A percentile compares a stretch with the other conserved stretches of the same genome.
Evolutionary conservation across 2,888 invertebrate species (phyloP).

Genomic region (Gisinianus flammeolus): DNA sequence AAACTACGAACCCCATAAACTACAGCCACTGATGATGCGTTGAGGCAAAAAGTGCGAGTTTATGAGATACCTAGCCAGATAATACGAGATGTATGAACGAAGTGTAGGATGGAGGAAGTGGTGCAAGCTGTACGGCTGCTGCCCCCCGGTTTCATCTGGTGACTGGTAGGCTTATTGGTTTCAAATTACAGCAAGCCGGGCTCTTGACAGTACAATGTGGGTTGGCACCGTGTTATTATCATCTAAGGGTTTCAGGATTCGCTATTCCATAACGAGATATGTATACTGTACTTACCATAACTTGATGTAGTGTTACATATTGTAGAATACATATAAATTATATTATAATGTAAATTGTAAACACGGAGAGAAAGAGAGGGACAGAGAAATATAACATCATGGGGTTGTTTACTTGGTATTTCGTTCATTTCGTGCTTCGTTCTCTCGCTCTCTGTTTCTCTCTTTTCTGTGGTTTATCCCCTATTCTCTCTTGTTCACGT

Average conservation of each 20-base stretch:
- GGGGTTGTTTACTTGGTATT: neutral
- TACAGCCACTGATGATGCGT: too few species aligned
- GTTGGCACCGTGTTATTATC: neutral
- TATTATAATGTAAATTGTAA: too few species aligned
- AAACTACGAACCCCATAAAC: too few species aligned
- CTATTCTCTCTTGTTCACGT: too few species aligned
- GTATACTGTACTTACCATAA: neutral
- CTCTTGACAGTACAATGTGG: neutral
- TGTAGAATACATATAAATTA: neutral
- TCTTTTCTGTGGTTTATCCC: neutral
- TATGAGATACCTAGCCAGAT: too few species aligned
- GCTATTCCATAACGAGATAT: neutral
- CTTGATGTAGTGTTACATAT: neutral
- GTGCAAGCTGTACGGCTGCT: neutral
- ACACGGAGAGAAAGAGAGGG: too few species aligned
- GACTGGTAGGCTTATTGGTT: constrained; percentile 15
- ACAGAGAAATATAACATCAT: too few species aligned
- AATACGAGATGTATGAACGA: neutral
- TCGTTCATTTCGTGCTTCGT: neutral
- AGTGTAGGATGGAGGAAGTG: neutral
- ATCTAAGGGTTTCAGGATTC: neutral
- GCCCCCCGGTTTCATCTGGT: neutral
- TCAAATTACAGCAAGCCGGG: constrained; percentile 5
- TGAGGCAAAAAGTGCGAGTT: too few species aligned
- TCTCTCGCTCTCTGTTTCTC: neutral